Conservation (phyloP, 1,140 invertebrate genomes). For the Ylistrum balloti region DNA sequence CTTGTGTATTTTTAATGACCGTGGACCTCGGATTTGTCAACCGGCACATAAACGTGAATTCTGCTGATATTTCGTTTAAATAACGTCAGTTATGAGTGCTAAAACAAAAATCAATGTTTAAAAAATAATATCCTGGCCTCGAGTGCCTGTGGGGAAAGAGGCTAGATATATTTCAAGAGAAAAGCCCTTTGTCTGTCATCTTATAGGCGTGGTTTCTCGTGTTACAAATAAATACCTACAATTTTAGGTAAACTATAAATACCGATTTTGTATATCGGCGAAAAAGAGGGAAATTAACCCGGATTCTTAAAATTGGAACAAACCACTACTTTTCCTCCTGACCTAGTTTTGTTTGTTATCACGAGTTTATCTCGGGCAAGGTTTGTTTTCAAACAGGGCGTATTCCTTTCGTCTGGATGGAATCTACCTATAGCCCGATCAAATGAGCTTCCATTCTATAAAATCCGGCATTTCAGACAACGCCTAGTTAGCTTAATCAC, state of each 20-base stretch:
- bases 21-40: too few relatives aligned
- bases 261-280: background rate
- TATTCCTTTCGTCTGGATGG: slow-evolving; percentile 18
- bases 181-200: too few relatives aligned
- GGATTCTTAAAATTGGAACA: background rate
- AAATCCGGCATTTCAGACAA: background rate
- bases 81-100: too few relatives aligned
- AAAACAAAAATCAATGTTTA: too few relatives aligned
- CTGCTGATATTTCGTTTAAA: too few relatives aligned
- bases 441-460: too few relatives aligned
- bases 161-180: too few relatives aligned
- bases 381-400: slow-evolving; percentile 37
- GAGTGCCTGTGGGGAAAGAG: too few relatives aligned
- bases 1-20: too few relatives aligned
- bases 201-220: background rate
- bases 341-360: slow-evolving; percentile 12
- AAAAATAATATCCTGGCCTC: too few relatives aligned
- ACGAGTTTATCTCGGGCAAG: background rate
- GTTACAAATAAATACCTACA: background rate
- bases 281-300: background rate
- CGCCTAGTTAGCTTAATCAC: background rate
- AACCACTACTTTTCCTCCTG: background rate
- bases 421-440: background rate
- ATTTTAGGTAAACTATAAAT: background rate
- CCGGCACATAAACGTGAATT: too few relatives aligned